Evolutionary conservation across 2,888 invertebrate species (phyloP).

Genomic region (Philereme vetulata): DNA sequence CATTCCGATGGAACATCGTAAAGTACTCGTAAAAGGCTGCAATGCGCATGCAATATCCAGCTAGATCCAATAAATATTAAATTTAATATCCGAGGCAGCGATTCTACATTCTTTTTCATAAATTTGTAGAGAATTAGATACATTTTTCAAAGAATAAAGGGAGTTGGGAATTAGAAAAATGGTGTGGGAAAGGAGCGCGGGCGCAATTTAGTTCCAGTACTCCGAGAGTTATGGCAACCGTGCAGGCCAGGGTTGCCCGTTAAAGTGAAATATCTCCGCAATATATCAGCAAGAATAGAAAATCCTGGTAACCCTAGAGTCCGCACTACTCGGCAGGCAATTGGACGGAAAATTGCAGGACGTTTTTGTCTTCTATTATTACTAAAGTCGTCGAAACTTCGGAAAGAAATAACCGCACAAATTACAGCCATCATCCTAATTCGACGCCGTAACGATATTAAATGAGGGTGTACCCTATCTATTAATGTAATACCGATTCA

Average conservation of each 20-base stretch:
- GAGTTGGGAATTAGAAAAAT: constrained; percentile 67
- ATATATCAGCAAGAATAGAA: constrained; percentile 36
- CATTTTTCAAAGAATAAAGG: constrained; percentile 39
- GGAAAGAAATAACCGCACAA: constrained; percentile 58
- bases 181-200: constrained; percentile 72
- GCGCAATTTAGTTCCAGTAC: constrained; percentile 69
- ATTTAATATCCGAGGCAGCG: constrained; percentile 20
- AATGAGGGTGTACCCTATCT: constrained; percentile 79
- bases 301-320: constrained; percentile 41
- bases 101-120: background rate
- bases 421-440: constrained; percentile 76
- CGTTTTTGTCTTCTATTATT: constrained; percentile 56
- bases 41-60: constrained; percentile 30
- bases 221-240: constrained; percentile 74
- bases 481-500: constrained; percentile 80
- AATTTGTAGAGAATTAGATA: constrained; percentile 1
- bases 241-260: constrained; percentile 60
- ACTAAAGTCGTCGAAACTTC: constrained; percentile 45
- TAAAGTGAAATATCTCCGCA: constrained; percentile 9
- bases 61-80: constrained; percentile 27
- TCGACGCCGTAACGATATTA: constrained; percentile 76
- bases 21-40: constrained; percentile 41
- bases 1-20: constrained; percentile 50
- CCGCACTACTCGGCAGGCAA: constrained; percentile 43
- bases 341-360: constrained; percentile 63